Percentiles rank a stretch among this genome's conserved stretches.
Evolutionary conservation across 2,113 vertebrate genomes (phyloP).

Genomic region (Oophaga pumilio): DNA sequence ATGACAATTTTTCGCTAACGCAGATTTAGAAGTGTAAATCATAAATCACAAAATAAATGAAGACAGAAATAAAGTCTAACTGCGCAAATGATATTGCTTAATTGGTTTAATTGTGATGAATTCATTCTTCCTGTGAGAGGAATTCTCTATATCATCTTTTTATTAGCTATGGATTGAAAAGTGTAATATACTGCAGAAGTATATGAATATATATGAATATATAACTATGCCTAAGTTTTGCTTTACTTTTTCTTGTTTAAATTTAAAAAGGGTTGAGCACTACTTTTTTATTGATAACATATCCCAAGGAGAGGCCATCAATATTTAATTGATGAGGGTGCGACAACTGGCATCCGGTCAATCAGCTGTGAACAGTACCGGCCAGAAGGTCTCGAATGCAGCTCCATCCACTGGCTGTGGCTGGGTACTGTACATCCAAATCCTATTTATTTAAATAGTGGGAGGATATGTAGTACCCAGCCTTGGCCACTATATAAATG

Average conservation of each 20-base stretch:
- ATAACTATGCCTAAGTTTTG: neutral
- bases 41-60: constrained; percentile 52
- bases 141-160: constrained; percentile 14
- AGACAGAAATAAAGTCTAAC: constrained; percentile 15
- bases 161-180: constrained; percentile 18
- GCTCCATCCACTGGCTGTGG: too few relatives aligned
- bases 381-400: too few relatives aligned
- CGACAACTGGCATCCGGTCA: too few relatives aligned
- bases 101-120: constrained; percentile 46
- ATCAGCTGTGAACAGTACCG: too few relatives aligned
- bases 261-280: neutral
- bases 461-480: too few relatives aligned
- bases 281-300: too few relatives aligned
- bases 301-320: too few relatives aligned
- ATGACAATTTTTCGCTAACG: constrained; percentile 33
- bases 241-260: neutral
- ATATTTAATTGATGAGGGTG: too few relatives aligned
- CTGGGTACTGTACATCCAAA: too few relatives aligned
- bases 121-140: constrained; percentile 7
- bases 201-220: neutral
- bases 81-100: constrained; percentile 38
- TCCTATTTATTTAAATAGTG: too few relatives aligned
- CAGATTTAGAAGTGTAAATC: constrained; percentile 47
- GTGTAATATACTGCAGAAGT: constrained; percentile 9
- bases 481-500: too few relatives aligned